Base-by-base conservation (phyloP, 1,140 invertebrate genomes). In the Halyomorpha halys region DNA sequence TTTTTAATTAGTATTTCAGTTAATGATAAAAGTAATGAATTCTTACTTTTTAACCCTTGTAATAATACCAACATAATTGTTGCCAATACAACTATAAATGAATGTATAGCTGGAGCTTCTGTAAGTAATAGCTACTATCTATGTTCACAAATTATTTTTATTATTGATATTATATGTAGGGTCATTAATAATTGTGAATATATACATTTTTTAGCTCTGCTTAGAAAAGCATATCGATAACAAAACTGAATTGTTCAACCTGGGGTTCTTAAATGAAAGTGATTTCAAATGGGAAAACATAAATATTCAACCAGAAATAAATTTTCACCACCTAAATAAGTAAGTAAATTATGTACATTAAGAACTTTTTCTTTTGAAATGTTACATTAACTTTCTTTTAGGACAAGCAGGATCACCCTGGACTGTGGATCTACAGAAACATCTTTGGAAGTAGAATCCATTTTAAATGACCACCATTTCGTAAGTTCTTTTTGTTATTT, bases 171-270 rank as follows among this genome's bases (percentile, higher is more conserved):
- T 39, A 39, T 6, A 39, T 8, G 4, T 11, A 13, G 11, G 11
- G 1, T 11, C 6, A 13, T 13, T 39, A 39, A 3, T n/a, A n/a
- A 39, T 13, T 39, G 11, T 39, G 1, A 11, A 39, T 39, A 11
- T 39, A 39, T 39, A 11, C 11, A 13, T 21, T 23, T 56, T 27
- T 56, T 25, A 56, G 53, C 53, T 56, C 18, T 56, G 53, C 53
- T 25, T 56, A 4, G 18, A 23, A 56, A 23, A 56, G 18, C 19
- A 25, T 16, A 56, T 23, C 8, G 47, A 11, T 49, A 49, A 49
- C 19, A 11, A 21, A 49, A 56, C 53, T 9, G 9, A 56, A 19
- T 25, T 56, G n/a, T 49, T 19, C 21, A 56, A 56, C 23, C 11
- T 56, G 18, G 53, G 53, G 9, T 25, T 13, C 2, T 25, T 25